These are phyloP conservation scores for Paedocypris micromegethes DNA, from an alignment of 2,797 vertebrate species.

Conservation along the genomic window DNA sequence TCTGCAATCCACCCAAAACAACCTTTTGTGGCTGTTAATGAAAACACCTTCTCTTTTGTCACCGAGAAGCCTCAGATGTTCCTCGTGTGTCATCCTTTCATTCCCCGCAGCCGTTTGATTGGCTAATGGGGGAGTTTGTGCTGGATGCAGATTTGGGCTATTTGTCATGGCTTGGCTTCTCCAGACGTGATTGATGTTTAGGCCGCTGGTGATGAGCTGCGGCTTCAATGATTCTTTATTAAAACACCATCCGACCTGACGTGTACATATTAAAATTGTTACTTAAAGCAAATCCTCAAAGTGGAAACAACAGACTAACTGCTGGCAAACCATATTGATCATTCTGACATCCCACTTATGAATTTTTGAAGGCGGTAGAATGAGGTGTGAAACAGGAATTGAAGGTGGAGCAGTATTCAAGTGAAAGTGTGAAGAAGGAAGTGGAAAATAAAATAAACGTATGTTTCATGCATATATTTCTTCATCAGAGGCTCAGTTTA, in stretches of 20 bases:
- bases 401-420: not conserved
- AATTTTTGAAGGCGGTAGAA: constrained; percentile 37
- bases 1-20: not conserved
- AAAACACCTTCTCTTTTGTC: constrained; percentile 12
- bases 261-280: constrained; percentile 66
- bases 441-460: constrained; percentile 4
- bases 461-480: constrained; percentile 5
- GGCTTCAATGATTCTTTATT: constrained; percentile 59
- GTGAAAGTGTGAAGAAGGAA: not conserved
- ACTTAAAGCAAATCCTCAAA: constrained; percentile 56
- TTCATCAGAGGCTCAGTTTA: constrained; percentile 23
- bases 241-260: constrained; percentile 63
- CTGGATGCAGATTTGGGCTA: constrained; percentile 49
- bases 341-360: constrained; percentile 50
- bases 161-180: constrained; percentile 60
- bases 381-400: constrained; percentile 12
- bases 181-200: constrained; percentile 61
- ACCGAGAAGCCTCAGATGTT: constrained; percentile 17
- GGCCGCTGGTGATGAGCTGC: constrained; percentile 54
- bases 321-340: constrained; percentile 52
- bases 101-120: constrained; percentile 23
- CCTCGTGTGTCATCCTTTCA: constrained; percentile 3
- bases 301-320: constrained; percentile 59
- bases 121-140: constrained; percentile 29
- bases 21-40: constrained; percentile 4